Base-by-base conservation (phyloP, 2,113 vertebrate genomes). In the Tringa solitaria region DNA sequence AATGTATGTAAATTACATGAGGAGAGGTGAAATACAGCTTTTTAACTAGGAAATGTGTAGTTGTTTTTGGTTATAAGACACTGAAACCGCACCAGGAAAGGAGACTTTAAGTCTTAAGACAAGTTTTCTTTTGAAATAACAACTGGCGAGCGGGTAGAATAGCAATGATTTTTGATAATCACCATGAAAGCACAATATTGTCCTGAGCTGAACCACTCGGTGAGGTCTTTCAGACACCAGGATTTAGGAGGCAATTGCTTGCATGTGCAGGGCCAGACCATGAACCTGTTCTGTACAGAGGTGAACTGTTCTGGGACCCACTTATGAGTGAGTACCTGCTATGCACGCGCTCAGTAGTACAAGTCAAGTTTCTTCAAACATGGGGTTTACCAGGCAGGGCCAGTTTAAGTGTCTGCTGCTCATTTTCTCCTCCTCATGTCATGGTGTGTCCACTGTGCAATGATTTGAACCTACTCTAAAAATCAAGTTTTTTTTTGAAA, bases 1-100 rank as follows among this genome's bases (percentile, higher is more conserved):
- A 98, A 14, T 65, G 83, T 95, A 98, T 98, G 97, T 97, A 98
- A 97, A 97, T 98, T 97, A 92, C 92, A 95, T 95, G 95, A 96
- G 84, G 84, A 98, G 96, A 96, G 96, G 97, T 98, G 96, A 98
- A 96, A 95, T 92, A 88, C 64, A 95, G 70, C 76, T 95, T 95
- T 95, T 94, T 97, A 96, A 82, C 80, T 86, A 95, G 97, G 86
- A 97, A 98, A 89, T 89, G 33, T 92, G 72, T 93, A 79, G 80
- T 97, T 91, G 72, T 97, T 96, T 96, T n/a, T 96, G 76, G 69
- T 70, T 97, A 80, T 97, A 96, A 97, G 63, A 87, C 64, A 97
- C 85, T 93, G 91, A 95, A 97, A 97, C 84, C 68, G 93, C 89
- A 97, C 77, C 86, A 97, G 61, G 95, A 90, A 77, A 87, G 85